Percentiles rank a stretch among this genome's conserved stretches.
Conservation (phyloP, 2,797 vertebrate species). For the Cirrhinus mrigala region DNA sequence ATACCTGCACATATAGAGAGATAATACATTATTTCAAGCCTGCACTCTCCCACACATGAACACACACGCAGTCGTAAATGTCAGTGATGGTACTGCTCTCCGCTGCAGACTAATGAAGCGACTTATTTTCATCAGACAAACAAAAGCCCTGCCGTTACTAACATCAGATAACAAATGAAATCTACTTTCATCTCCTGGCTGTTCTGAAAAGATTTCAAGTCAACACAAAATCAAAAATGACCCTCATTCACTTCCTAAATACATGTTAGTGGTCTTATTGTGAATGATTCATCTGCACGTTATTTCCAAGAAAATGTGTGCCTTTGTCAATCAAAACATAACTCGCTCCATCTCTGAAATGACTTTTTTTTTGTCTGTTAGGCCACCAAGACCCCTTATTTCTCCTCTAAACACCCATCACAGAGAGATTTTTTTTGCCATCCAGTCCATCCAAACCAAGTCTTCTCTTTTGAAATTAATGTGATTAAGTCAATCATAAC, state of each 20-base stretch:
- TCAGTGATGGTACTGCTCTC: constrained; percentile 53
- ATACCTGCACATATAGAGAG: constrained; percentile 32
- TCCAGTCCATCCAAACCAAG: neutral
- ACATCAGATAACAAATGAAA: constrained; percentile 34
- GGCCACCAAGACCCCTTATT: neutral
- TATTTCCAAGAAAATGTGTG: neutral
- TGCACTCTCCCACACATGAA: constrained; percentile 53
- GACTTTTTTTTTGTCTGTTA: neutral
- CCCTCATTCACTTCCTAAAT: constrained; percentile 1
- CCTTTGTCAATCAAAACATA: neutral
- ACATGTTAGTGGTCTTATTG: neutral
- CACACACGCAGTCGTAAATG: constrained; percentile 58
- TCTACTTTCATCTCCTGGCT: constrained; percentile 21
- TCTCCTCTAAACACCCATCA: neutral
- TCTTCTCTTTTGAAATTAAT: neutral
- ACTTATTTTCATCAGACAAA: constrained; percentile 57
- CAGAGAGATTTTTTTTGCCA: neutral
- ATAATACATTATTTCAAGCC: constrained; percentile 52
- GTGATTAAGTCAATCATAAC: neutral
- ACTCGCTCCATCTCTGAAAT: neutral
- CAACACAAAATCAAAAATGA: constrained; percentile 15
- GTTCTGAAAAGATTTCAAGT: constrained; percentile 25
- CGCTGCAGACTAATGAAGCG: constrained; percentile 60
- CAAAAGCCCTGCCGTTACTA: constrained; percentile 33
- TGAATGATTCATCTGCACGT: neutral